Evolutionary conservation across 2,113 vertebrate species (phyloP), one percentile per base, ranked within the genome.

Genomic region (Raphicerus campestris): DNA sequence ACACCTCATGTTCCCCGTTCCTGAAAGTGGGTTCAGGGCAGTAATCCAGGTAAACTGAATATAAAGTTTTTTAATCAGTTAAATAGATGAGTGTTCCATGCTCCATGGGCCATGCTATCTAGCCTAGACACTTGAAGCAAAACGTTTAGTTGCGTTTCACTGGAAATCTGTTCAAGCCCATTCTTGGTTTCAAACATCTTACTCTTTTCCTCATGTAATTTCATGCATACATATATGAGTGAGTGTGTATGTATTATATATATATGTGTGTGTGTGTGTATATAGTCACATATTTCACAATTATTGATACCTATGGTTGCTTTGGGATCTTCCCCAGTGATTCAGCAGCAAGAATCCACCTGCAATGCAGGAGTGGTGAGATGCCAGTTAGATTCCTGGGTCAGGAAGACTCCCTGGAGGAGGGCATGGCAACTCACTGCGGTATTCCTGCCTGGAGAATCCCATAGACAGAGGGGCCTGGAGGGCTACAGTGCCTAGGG

Each of bases 131-230:
- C 11, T 39, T 77, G 77, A 85, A 30, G 32, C 14, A 91, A 87
- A 80, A n/a, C 10, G 58, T 35, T 83, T n/a, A 49, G 32, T 53
- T 95, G 73, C 75, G n/a, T 96, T 95, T 96, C 58, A 84, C 82
- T 58, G 84, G 85, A 89, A 83, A 61, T 83, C 49, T 95, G 19
- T 91, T 97, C 51, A 95, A 26, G 17, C 19, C 56, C 49, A 63
- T 28, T 9, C 19, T 84, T 92, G 26, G 47, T 94, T 94, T 94
- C 77, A 88, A 56, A 93, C 24, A 93, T 66, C 45, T 30, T 83
- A 19, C 22, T 63, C 73, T 93, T 84, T 61, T 89, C 47, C 75
- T 93, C 26, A 19, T 78, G 24, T 73, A 17, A 87, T 80, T 96
- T 93, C 2, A 28, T 92, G 24, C 22, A 26, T 75, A 75, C 42